Evolutionary conservation across 1,140 invertebrate genomes (phyloP), one percentile per base, ranked within the genome.

Genomic region (Archivesica marissinica): DNA sequence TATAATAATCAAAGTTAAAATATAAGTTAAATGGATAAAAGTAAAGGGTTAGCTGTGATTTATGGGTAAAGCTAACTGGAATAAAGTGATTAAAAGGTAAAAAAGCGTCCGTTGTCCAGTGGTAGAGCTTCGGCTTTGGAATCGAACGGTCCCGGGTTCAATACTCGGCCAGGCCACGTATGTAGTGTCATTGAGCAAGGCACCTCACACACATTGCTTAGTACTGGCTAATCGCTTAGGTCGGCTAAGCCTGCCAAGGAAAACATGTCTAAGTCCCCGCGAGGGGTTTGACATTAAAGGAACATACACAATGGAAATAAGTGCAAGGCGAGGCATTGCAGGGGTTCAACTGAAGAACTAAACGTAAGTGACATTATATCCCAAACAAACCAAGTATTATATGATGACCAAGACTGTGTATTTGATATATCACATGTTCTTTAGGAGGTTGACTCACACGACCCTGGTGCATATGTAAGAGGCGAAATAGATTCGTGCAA

Each of bases 281-380:
- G n/a, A n/a, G n/a, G n/a, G n/a, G n/a, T n/a, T n/a, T n/a, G n/a
- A n/a, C n/a, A n/a, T n/a, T n/a, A n/a, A n/a, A n/a, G n/a, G n/a
- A 52, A 23, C 20, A 23, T 52, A 17, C 17, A 52, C 50, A 52
- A 52, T 52, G 50, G 23, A 3, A n/a, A 3, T 17, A n/a, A 52
- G 20, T n/a, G 4, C 4, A 52, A 52, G 20, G 50, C 50, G 50
- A 23, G 50, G 20, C 17, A 23, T n/a, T 52, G 17, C 23, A 52
- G 17, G 3, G 50, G 17, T 4, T n/a, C 17, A 4, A 15, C 50
- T 52, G 50, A 52, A 52, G 50, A 52, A n/a, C 17, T 35, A 35
- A 64, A 13, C 44, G 44, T 75, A 7, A 75, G 70, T 54, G 41
- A 52, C 35, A 75, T 75, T 52, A 20, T 75, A n/a, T 30, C n/a